Evolutionary conservation across 2,797 vertebrate species (phyloP).

Genomic region (Valencia hispanica): DNA sequence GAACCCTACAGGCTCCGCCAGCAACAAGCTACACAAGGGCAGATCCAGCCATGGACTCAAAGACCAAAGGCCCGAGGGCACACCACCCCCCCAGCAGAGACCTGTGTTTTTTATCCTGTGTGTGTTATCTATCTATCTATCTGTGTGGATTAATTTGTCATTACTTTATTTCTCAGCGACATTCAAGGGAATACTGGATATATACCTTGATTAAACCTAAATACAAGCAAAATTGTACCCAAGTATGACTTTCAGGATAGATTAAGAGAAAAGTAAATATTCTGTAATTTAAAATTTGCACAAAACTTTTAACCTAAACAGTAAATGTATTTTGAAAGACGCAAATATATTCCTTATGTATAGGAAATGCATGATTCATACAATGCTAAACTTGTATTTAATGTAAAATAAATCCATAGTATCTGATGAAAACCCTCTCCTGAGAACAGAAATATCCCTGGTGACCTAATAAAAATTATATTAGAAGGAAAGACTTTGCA

Average conservation of each 20-base stretch:
- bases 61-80: too few species aligned
- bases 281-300: neutral
- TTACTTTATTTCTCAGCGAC: constrained; percentile 8
- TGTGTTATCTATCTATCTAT: constrained; percentile 50
- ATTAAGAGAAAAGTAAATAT: neutral
- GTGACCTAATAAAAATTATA: neutral
- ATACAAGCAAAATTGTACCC: neutral
- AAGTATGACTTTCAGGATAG: neutral
- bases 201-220: neutral
- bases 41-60: too few species aligned
- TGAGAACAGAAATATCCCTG: neutral
- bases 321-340: neutral
- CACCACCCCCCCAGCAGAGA: too few species aligned
- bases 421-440: neutral
- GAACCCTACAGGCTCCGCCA: too few species aligned
- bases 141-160: constrained; percentile 10
- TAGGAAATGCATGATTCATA: neutral
- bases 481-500: constrained; percentile 5
- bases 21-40: too few species aligned
- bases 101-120: constrained; percentile 27
- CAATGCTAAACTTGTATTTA: neutral
- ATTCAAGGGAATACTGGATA: neutral
- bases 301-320: neutral
- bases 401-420: neutral
- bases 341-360: neutral